Percentiles rank a stretch among this genome's conserved stretches.
Conservation (phyloP, 2,797 vertebrate species). For the Myotis pilosus region DNA sequence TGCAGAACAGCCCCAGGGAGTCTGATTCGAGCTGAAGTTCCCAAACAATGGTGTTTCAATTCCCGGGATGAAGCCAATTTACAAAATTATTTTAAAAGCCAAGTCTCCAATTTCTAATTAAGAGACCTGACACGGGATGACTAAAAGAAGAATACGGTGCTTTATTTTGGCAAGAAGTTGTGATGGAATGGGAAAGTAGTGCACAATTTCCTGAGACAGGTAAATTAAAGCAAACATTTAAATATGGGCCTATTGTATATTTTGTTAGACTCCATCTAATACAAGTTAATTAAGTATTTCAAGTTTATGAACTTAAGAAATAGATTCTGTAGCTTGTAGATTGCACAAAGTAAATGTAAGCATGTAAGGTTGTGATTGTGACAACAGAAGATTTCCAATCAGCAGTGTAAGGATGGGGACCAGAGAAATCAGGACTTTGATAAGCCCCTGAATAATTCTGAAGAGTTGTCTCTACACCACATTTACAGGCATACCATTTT, state of each 20-base stretch:
- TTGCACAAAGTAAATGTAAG: neutral
- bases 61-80: neutral
- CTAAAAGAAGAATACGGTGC: neutral
- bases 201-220: neutral
- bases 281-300: neutral
- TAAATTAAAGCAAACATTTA: slow-evolving; percentile 19
- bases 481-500: neutral
- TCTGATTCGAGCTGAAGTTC: neutral
- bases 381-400: neutral
- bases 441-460: neutral
- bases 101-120: neutral
- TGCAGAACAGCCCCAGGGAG: neutral
- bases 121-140: neutral
- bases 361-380: neutral
- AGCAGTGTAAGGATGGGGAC: accelerated
- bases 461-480: neutral
- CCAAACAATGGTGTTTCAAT: neutral
- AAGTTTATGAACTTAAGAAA: neutral
- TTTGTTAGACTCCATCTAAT: neutral
- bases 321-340: neutral
- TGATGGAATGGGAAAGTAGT: neutral
- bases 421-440: neutral
- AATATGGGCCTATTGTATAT: neutral
- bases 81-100: slow-evolving; percentile 16
- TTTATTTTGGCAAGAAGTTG: neutral